Evolutionary conservation across 2,888 invertebrate species (phyloP).

Genomic region (Drosophila suboccidentalis): DNA sequence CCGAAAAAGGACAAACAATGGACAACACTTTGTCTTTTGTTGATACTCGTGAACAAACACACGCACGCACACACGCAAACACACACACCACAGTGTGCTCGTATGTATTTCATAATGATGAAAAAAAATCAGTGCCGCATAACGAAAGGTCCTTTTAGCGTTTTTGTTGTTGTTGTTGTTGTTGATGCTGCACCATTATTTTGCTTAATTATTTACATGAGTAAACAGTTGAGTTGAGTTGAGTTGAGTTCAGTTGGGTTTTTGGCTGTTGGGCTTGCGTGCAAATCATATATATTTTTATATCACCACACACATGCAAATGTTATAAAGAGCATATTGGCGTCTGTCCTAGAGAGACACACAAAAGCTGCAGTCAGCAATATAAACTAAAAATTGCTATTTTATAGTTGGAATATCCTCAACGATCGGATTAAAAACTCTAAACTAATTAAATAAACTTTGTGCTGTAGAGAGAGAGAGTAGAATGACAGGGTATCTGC

Average conservation of each 20-base stretch:
- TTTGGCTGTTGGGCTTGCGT: constrained; percentile 37
- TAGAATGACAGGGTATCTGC: constrained; percentile 6
- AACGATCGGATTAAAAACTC: constrained; percentile 1
- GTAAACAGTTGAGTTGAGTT: constrained; percentile 69
- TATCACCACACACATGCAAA: background rate
- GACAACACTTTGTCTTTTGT: constrained; percentile 72
- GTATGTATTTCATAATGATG: constrained; percentile 23
- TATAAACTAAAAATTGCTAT: background rate
- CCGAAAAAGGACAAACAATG: constrained; percentile 66
- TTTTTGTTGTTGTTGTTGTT: constrained; percentile 15
- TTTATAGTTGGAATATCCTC: background rate
- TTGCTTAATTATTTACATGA: constrained; percentile 79
- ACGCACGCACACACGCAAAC: constrained; percentile 19
- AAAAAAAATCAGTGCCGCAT: constrained; percentile 65
- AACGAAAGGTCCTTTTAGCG: constrained; percentile 60
- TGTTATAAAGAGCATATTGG: constrained; percentile 1
- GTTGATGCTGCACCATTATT: constrained; percentile 74
- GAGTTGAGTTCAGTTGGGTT: constrained; percentile 17
- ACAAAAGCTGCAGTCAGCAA: too few relatives aligned
- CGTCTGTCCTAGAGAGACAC: background rate
- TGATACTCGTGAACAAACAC: constrained; percentile 40
- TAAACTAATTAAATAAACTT: background rate
- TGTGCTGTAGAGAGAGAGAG: background rate
- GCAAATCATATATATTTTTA: constrained; percentile 37
- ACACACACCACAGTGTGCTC: background rate